Evolutionary conservation across 2,888 invertebrate genomes (phyloP).

Genomic region (Pilophorus perplexus): DNA sequence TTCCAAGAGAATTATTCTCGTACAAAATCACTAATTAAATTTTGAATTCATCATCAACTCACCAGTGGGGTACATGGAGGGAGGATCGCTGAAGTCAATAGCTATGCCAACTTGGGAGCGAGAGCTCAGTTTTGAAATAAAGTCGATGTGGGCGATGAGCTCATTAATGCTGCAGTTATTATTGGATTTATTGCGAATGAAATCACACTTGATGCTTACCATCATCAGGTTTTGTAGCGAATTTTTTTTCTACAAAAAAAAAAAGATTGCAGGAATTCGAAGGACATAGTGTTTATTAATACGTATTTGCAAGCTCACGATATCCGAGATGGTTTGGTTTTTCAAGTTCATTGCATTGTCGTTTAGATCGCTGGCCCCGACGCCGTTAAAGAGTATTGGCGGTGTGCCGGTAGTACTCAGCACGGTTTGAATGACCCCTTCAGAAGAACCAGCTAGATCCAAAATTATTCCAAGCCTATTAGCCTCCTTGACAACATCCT

Average conservation of each 20-base stretch:
- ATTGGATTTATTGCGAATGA: background rate
- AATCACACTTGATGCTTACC: slow-evolving; percentile 3
- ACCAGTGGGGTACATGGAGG: background rate
- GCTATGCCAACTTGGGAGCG: background rate
- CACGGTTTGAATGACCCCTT: background rate
- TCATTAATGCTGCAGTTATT: background rate
- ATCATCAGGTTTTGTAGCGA: background rate
- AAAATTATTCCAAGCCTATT: slow-evolving; percentile 26
- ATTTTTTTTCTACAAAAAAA: no score
- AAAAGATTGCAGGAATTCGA: no score
- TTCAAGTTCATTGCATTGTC: background rate
- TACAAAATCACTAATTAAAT: no score
- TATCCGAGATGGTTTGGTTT: no score
- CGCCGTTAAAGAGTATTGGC: slow-evolving; percentile 21
- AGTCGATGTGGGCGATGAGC: slow-evolving; percentile 14
- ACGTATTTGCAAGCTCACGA: no score
- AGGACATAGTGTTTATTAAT: no score
- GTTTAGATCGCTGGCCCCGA: background rate
- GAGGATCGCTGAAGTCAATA: background rate
- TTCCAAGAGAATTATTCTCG: no score
- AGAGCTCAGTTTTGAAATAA: background rate
- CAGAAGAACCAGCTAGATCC: slow-evolving; percentile 12
- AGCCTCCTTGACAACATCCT: slow-evolving; percentile 6
- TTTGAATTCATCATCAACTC: background rate
- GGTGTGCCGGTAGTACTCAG: background rate